phyloP scores from a whole-genome alignment of 2,888 invertebrate species.

The Merodon equestris region DNA sequence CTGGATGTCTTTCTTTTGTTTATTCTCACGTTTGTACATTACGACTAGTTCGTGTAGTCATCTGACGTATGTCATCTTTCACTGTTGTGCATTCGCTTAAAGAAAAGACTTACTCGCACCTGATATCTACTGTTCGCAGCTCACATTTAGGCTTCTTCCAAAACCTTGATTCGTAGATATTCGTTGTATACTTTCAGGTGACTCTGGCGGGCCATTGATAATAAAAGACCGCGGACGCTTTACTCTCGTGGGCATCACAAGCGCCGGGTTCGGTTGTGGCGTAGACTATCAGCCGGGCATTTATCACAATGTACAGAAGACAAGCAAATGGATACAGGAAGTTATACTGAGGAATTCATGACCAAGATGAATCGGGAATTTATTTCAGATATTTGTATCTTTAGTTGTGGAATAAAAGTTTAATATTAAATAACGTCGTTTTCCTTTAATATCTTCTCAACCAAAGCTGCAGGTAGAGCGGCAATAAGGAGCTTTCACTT shows the following conservation, averaged over 20 bases:
- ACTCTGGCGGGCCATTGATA: conserved; percentile 89
- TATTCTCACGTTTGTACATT: too few species aligned
- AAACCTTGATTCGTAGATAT: not conserved
- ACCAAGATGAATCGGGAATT: not conserved
- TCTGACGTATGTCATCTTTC: too few species aligned
- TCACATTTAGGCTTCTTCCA: conserved; percentile 69
- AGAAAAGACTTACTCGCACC: too few species aligned
- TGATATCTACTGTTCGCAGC: not conserved
- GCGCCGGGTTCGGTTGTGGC: conserved; percentile 92
- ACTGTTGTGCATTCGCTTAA: too few species aligned
- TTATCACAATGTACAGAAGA: conserved; percentile 88
- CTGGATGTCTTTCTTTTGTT: too few species aligned
- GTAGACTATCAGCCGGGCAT: conserved; percentile 92
- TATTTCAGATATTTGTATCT: too few species aligned
- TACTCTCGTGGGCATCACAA: conserved; percentile 89
- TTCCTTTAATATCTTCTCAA: conserved; percentile 19
- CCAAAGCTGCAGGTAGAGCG: conserved; percentile 15
- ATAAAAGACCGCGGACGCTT: conserved; percentile 85
- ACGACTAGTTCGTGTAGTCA: too few species aligned
- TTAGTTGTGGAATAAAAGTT: too few species aligned
- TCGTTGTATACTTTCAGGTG: conserved; percentile 80
- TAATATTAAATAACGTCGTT: not conserved
- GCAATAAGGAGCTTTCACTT: conserved; percentile 62
- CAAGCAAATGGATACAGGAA: conserved; percentile 84
- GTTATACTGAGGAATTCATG: conserved; percentile 78